Conservation (phyloP, 2,797 vertebrate genomes). For the Parambassis ranga region DNA sequence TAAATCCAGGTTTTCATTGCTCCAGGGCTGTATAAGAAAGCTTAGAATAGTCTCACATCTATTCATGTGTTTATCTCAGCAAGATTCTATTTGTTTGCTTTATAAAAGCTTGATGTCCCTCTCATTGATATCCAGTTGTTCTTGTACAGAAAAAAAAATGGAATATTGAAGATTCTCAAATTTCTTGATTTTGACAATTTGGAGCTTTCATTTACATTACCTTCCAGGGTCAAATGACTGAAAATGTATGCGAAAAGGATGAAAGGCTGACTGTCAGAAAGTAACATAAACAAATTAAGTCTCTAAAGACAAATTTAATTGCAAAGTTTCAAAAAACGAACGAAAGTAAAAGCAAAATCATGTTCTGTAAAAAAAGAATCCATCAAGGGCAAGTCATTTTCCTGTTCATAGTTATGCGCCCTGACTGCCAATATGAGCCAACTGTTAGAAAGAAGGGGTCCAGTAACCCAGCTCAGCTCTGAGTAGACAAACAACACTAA, state of each 20-base stretch:
- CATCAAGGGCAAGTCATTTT: constrained; percentile 63
- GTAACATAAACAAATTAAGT: constrained; percentile 29
- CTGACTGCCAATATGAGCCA: constrained; percentile 67
- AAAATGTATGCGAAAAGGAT: not conserved
- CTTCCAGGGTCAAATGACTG: constrained; percentile 20
- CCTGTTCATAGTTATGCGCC: constrained; percentile 65
- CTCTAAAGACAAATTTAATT: constrained; percentile 66
- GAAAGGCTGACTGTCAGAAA: constrained; percentile 1
- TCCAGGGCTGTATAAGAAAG: constrained; percentile 37
- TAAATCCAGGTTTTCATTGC: constrained; percentile 32
- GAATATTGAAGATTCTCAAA: constrained; percentile 27
- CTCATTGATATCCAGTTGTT: constrained; percentile 9
- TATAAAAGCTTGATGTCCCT: constrained; percentile 25
- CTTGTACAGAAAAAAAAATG: not conserved
- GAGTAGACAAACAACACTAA: constrained; percentile 66
- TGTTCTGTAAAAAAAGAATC: constrained; percentile 61
- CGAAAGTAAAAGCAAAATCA: constrained; percentile 38
- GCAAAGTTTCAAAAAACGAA: constrained; percentile 47
- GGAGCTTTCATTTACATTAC: constrained; percentile 26
- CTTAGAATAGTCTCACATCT: constrained; percentile 30
- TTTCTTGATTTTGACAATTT: constrained; percentile 15
- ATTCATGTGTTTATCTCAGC: constrained; percentile 34
- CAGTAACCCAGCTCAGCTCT: constrained; percentile 61
- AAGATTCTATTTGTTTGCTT: constrained; percentile 45
- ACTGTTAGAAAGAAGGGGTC: constrained; percentile 63